A percentile compares a stretch with the other conserved stretches of the same genome.
phyloP scores from a whole-genome alignment of 2,888 invertebrate species.

The Tridacna gigas region DNA sequence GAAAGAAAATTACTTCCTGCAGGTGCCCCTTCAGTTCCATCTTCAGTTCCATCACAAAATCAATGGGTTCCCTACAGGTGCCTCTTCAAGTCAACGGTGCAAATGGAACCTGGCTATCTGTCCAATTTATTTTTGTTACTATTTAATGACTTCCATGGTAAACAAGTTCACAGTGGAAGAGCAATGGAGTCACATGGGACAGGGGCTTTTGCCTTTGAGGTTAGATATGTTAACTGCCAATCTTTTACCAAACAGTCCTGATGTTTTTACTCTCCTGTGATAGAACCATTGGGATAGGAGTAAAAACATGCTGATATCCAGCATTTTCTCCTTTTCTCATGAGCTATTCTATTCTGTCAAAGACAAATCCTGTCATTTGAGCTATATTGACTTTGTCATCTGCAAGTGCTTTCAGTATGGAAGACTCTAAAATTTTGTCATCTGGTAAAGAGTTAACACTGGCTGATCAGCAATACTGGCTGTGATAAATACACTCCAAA shows the following conservation, averaged over 20 bases:
- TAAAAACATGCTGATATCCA: too few relatives aligned
- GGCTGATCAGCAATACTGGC: slow-evolving; percentile 40
- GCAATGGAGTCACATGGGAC: slow-evolving; percentile 40
- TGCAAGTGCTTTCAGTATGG: too few relatives aligned
- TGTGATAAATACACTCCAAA: slow-evolving; percentile 59
- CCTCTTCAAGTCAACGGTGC: slow-evolving; percentile 30
- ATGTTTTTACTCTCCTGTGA: too few relatives aligned
- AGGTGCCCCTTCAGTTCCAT: too few relatives aligned
- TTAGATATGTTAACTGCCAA: slow-evolving; percentile 48
- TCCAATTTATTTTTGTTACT: slow-evolving; percentile 66
- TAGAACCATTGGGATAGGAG: too few relatives aligned
- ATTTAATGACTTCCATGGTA: slow-evolving; percentile 50
- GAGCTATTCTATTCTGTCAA: too few relatives aligned
- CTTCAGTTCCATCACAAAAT: background rate
- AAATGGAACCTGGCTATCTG: slow-evolving; percentile 51
- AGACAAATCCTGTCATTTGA: too few relatives aligned
- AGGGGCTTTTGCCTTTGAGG: slow-evolving; percentile 19
- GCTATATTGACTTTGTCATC: too few relatives aligned
- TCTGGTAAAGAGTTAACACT: background rate
- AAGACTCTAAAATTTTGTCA: too few relatives aligned
- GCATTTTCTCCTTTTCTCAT: too few relatives aligned
- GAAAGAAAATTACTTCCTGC: too few relatives aligned
- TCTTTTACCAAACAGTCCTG: background rate
- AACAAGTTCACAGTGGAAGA: slow-evolving; percentile 31
- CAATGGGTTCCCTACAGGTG: slow-evolving; percentile 24